Evolutionary conservation across 2,797 vertebrate genomes (phyloP), one percentile per base, ranked within the genome.

Genomic region (Tiaroga cobitis): DNA sequence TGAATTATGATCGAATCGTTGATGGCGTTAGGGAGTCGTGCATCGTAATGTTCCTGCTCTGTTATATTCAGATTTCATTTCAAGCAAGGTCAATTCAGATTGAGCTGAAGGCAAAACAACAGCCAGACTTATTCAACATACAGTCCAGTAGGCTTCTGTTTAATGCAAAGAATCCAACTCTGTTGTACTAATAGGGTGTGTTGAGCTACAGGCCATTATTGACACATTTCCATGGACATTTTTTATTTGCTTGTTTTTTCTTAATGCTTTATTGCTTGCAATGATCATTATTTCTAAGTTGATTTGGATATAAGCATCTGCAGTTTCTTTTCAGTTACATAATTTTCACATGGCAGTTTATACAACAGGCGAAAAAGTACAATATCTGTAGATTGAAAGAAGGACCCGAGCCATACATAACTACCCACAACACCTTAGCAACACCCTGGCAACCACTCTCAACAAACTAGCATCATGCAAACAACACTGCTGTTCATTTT

Each of bases 41-140:
- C 8, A 21, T 81, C 16, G 8, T 54, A 67, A 69, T 39, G 49
- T 1, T 11, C 34, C 46, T 26, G 43, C 19, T 18, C 29, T 51
- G 2, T 70, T 15, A n/a, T 41, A 56, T 81, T 56, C 67, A 81
- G 65, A 81, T 81, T 70, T 81, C 1, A 39, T 81, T 81, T 81
- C 1, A 54, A 21, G 65, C 1, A 49, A 2, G 80, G 54, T 82
- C 80, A 82, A 13, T 59, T 72, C 18, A 61, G 34, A 39, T 26
- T 46, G 61, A 80, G 63, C 41, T 29, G 8, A 37, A 51, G 63
- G 63, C 78, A 37, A 80, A 80, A 51, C n/a, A 63, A 43, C 19
- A 80, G 29, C 29, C 18, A 15, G 39, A 32, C 26, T 4, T 80
- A 68, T 39, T 56, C 16, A 5, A 70, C 67, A 70, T 80, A 4